These are phyloP conservation scores for Dendrolimus houi DNA, from an alignment of 2,888 invertebrate genomes.

Conservation along the genomic window DNA sequence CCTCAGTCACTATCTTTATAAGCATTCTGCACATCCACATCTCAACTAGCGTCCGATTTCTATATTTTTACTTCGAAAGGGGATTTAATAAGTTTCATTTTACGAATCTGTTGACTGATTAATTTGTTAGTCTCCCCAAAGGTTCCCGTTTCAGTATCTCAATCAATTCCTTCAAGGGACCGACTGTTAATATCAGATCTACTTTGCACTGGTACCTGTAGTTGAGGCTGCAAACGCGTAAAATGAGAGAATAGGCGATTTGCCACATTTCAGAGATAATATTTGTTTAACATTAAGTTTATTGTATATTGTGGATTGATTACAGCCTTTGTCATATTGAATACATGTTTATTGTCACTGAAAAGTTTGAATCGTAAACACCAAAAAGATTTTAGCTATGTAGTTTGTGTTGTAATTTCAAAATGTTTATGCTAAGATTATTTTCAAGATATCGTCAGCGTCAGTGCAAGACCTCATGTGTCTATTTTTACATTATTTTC, in stretches of 20 bases:
- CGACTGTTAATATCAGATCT: slow-evolving; percentile 56
- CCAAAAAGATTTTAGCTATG: too few species aligned
- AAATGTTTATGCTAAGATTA: too few species aligned
- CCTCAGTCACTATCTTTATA: slow-evolving; percentile 44
- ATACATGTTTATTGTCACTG: neutral
- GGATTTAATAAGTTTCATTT: slow-evolving; percentile 17
- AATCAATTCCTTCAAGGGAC: slow-evolving; percentile 46
- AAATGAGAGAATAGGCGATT: slow-evolving; percentile 63
- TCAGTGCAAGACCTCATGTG: too few species aligned
- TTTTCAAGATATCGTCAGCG: too few species aligned
- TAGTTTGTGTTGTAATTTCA: too few species aligned
- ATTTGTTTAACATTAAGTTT: slow-evolving; percentile 4
- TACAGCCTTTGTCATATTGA: neutral
- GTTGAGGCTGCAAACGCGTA: slow-evolving; percentile 45
- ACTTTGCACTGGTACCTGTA: slow-evolving; percentile 61
- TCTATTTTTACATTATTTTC: too few species aligned
- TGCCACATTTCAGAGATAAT: slow-evolving; percentile 56
- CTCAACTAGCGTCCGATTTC: slow-evolving; percentile 14
- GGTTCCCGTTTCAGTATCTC: slow-evolving; percentile 32
- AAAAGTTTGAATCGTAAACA: neutral
- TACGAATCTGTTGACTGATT: slow-evolving; percentile 8
- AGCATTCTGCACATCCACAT: slow-evolving; percentile 65
- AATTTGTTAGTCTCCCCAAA: slow-evolving; percentile 12
- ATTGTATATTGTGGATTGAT: neutral
- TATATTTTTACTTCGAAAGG: slow-evolving; percentile 9